Evolutionary conservation across 1,140 invertebrate genomes (phyloP), one percentile per base, ranked within the genome.

Genomic region (Drosophila takahashii): DNA sequence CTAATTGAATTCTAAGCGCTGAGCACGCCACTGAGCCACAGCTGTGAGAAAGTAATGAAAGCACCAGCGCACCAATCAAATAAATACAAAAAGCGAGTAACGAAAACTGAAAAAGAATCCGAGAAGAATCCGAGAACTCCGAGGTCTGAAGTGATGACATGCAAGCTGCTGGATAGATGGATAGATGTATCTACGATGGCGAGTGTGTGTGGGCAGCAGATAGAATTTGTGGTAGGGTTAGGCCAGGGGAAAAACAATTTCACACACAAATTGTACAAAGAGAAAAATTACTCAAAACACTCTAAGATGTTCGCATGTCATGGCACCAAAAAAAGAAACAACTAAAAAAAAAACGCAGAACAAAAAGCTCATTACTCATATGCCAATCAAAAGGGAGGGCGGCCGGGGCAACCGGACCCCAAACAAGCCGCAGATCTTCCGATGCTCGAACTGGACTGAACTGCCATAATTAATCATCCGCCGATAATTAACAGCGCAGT

Each of bases 281-380:
- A 57, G 65, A 29, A 70, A 22, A 71, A 71, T 71, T 70, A 71
- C 75, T 79, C 51, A 66, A 85, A 85, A 81, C 78, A 81, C 65
- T 71, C 51, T 48, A 64, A 71, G 65, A 71, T 65, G 74, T 57
- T 78, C 66, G 75, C 75, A 72, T 72, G 75, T 77, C 65, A 78
- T 77, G 75, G 59, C 59, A 51, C 44, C 27, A 45, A 61, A 61
- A n/a, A 62, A 15, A 47, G 0, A 5, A 53, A 51, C 54, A 74
- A 78, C 77, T 47, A 69, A 70, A 81, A 75, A 75, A 59, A 60
- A 11, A 13, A 11, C 58, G 50, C 64, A 60, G 78, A 89, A 89
- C 85, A 89, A 89, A 89, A 89, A 89, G 85, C 84, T 89, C 84
- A 87, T 87, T 87, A 87, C 84, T 87, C 84, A 87, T 87, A 89